Evolutionary conservation across 2,888 invertebrate genomes (phyloP), one percentile per base, ranked within the genome.

Genomic region (Torymus aiolomorphi): DNA sequence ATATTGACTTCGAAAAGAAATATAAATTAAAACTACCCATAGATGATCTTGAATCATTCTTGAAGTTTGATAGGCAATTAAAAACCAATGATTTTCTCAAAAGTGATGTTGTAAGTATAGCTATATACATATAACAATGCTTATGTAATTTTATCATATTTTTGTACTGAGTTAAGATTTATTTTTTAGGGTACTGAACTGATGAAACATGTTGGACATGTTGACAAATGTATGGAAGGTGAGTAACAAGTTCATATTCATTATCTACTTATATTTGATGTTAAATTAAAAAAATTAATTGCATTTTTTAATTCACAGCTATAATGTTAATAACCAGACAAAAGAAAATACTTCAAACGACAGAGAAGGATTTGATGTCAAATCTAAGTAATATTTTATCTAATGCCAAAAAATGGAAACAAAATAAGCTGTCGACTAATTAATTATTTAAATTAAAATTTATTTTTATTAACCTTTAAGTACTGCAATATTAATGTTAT

Each of bases 71-170:
- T n/a, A 3, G 42, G 2, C 13, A 1, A 8, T 10, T 63, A 10
- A 42, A 63, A 11, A 42, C 63, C 11, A 63, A 63, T 42, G 14
- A 10, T 5, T 63, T 42, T 42, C n/a, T 63, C 14, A 14, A 63
- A 63, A 63, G 42, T 24, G 63, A 42, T 49, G 31, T 16, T n/a
- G 63, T 63, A 2, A 63, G 62, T 63, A 63, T 56, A 2, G 13
- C 14, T 56, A 56, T 56, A 14, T n/a, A 14, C 2, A n/a, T n/a
- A 56, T 56, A 12, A 20, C 20, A 20, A 20, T 20, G 20, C 20
- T 20, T 20, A 20, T 20, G 20, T 20, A n/a, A 56, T 5, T 12
- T 56, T 56, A 13, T 16, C 56, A 13, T 0, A 16, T 14, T 14
- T 14, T 56, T 56, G 16, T 31, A 63, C 42, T n/a, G 4, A 8